These are phyloP conservation scores for Gymnothorax javanicus DNA, from an alignment of 2,797 vertebrate genomes.

Conservation along the genomic window DNA sequence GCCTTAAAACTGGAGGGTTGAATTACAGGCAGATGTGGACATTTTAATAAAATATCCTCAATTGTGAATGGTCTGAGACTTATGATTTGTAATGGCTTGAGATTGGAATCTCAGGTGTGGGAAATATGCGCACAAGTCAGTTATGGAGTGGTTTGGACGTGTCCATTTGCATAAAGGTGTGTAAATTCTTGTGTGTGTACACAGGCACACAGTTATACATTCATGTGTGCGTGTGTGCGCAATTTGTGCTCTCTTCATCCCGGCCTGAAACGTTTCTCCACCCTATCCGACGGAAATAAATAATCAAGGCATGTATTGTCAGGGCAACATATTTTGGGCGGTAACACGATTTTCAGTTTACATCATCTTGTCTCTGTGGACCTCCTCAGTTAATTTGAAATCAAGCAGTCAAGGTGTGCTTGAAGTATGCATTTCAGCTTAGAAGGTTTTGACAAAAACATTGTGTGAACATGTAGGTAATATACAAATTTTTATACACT, in stretches of 20 bases:
- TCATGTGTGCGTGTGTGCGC: not conserved
- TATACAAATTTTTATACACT: too few species aligned
- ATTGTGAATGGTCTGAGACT: not conserved
- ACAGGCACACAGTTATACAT: too few species aligned
- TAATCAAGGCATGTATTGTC: not conserved
- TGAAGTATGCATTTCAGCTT: too few species aligned
- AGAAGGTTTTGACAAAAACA: too few species aligned
- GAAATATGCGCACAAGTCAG: not conserved
- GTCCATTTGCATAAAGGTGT: not conserved
- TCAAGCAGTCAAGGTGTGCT: too few species aligned
- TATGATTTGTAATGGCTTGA: not conserved
- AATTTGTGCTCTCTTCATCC: not conserved
- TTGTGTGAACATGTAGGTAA: too few species aligned
- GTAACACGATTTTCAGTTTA: too few species aligned
- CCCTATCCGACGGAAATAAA: not conserved
- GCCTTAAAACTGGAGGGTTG: not conserved
- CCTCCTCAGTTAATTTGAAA: too few species aligned
- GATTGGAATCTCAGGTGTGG: not conserved
- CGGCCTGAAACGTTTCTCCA: not conserved
- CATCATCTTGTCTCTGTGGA: too few species aligned
- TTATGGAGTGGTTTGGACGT: too few species aligned
- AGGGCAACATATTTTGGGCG: too few species aligned
- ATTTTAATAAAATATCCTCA: constrained; percentile 13
- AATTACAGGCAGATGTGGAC: constrained; percentile 3
- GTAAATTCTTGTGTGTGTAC: not conserved